Percentiles rank a stretch among this genome's conserved stretches.
Conservation (phyloP, 2,797 vertebrate species). For the Trichosurus vulpecula region DNA sequence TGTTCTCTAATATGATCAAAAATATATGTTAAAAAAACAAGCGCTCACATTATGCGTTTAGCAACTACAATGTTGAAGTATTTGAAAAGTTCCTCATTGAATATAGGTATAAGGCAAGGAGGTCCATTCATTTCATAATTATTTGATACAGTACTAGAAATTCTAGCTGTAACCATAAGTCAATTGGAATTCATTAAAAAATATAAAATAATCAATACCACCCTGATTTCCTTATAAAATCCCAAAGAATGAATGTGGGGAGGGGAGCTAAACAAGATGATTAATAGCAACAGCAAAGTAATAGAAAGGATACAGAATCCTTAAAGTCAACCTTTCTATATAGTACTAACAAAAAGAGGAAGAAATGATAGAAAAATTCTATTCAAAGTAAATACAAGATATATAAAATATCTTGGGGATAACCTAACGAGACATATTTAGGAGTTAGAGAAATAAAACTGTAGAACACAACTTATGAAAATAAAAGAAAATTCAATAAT, state of each 20-base stretch:
- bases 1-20: not conserved
- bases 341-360: not conserved
- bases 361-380: not conserved
- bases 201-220: too few relatives aligned
- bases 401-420: not conserved
- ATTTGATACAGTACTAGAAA: not conserved
- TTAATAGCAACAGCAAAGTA: not conserved
- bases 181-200: not conserved
- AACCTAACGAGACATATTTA: not conserved
- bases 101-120: not conserved
- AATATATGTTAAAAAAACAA: not conserved
- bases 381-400: not conserved
- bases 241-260: not conserved
- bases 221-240: not conserved
- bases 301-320: not conserved
- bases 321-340: not conserved
- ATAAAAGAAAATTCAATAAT: not conserved
- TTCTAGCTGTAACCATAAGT: too few relatives aligned
- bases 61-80: not conserved
- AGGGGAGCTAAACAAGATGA: not conserved
- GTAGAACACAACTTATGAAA: not conserved
- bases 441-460: not conserved
- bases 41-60: not conserved
- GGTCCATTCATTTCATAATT: not conserved
- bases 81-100: too few relatives aligned